These are phyloP conservation scores for Siderastrea siderea DNA, from an alignment of 92 coral and sea anemone genomes.

Conservation along the genomic window DNA sequence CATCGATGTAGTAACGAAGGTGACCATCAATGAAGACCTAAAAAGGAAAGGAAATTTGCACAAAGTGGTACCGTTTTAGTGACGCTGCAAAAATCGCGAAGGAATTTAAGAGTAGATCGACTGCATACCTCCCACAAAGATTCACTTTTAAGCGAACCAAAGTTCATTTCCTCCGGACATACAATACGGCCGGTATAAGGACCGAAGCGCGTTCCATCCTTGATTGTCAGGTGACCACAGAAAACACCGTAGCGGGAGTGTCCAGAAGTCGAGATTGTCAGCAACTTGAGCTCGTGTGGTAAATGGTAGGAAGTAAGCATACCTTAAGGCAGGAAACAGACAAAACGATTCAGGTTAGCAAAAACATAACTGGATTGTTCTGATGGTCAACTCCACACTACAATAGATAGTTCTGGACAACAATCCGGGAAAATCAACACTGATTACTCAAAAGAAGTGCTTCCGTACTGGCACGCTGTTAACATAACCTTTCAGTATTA, in stretches of 20 bases:
- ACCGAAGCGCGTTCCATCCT: constrained; percentile 88
- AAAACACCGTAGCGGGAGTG: constrained; percentile 79
- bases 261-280: constrained; percentile 36
- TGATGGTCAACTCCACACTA: neutral
- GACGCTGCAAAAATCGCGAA: neutral
- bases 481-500: too few relatives aligned
- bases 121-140: constrained; percentile 86
- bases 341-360: neutral
- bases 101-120: neutral
- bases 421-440: neutral
- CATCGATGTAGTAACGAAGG: constrained; percentile 74
- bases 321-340: neutral
- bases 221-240: constrained; percentile 87
- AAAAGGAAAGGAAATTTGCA: too few relatives aligned
- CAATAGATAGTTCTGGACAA: neutral
- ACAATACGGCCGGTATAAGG: constrained; percentile 85
- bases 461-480: too few relatives aligned
- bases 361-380: neutral
- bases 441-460: too few relatives aligned
- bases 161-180: constrained; percentile 40
- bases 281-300: constrained; percentile 60
- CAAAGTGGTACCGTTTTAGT: neutral
- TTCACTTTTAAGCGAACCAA: constrained; percentile 50
- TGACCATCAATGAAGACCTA: constrained; percentile 73
- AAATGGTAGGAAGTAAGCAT: constrained; percentile 20